Evolutionary conservation across 2,113 vertebrate species (phyloP).

Genomic region (Polyodon spathula): DNA sequence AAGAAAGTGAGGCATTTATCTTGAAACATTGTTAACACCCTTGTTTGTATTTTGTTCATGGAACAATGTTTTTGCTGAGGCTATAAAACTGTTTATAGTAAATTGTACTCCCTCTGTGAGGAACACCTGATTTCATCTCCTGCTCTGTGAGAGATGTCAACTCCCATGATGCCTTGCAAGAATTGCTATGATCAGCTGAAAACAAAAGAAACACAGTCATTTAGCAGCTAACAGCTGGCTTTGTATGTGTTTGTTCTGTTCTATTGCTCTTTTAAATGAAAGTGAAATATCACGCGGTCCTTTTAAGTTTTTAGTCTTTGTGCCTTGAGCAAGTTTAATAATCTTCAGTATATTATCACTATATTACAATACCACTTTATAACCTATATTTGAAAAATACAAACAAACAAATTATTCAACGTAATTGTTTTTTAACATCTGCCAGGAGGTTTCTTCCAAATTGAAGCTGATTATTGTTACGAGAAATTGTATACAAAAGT

Average conservation of each 20-base stretch:
- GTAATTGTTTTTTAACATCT: conserved; percentile 26
- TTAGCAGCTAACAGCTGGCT: conserved; percentile 42
- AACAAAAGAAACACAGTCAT: conserved; percentile 29
- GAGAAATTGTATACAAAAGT: not conserved
- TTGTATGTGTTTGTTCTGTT: conserved; percentile 36
- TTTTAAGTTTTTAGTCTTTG: conserved; percentile 35
- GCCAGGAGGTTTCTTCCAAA: conserved; percentile 12
- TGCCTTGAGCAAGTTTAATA: conserved; percentile 14
- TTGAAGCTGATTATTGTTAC: not conserved
- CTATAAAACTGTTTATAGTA: conserved; percentile 35
- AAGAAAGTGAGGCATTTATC: conserved; percentile 35
- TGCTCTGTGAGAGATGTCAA: conserved; percentile 34
- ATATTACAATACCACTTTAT: conserved; percentile 17
- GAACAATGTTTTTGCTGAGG: conserved; percentile 51
- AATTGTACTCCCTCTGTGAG: conserved; percentile 45
- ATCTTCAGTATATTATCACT: conserved; percentile 25
- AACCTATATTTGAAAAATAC: conserved; percentile 22
- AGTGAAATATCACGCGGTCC: conserved; percentile 30
- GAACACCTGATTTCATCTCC: conserved; percentile 47
- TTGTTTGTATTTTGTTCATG: conserved; percentile 30
- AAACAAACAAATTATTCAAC: conserved; percentile 24
- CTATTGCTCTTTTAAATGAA: conserved; percentile 29
- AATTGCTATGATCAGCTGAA: conserved; percentile 48
- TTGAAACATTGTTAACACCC: conserved; percentile 40
- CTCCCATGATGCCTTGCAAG: conserved; percentile 28